Evolutionary conservation across 2,797 vertebrate genomes (phyloP).

Genomic region (Falco berigora): DNA sequence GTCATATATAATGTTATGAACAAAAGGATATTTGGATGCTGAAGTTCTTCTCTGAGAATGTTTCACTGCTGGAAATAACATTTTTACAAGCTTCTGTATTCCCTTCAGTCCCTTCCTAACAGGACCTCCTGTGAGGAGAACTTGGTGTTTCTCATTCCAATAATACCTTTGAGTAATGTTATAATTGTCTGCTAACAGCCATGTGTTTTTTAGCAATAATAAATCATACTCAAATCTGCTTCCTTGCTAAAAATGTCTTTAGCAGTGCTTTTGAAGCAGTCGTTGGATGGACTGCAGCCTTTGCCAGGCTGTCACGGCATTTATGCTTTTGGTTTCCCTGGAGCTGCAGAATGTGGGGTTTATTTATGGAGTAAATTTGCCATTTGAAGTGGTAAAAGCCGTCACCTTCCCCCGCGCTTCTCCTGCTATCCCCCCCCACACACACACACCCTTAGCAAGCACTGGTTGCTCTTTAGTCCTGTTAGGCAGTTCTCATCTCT

Average conservation of each 20-base stretch:
- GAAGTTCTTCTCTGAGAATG: not conserved
- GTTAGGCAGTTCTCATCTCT: not conserved
- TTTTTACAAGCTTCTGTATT: slow-evolving; percentile 62
- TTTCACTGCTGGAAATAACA: slow-evolving; percentile 55
- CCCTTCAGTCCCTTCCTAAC: slow-evolving; percentile 28
- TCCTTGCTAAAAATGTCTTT: slow-evolving; percentile 1
- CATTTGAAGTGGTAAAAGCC: not conserved
- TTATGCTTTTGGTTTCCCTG: not conserved
- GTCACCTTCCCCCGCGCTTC: rapidly evolving
- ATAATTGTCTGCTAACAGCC: slow-evolving; percentile 26
- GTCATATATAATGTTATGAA: not conserved
- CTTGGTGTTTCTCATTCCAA: slow-evolving; percentile 27
- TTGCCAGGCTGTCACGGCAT: not conserved
- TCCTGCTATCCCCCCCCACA: not conserved
- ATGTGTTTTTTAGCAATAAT: slow-evolving; percentile 33
- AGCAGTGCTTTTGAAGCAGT: not conserved
- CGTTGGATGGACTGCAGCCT: not conserved
- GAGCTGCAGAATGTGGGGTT: not conserved
- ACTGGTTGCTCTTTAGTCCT: not conserved
- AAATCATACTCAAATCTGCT: not conserved
- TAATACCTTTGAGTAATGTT: slow-evolving; percentile 31
- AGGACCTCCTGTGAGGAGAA: slow-evolving; percentile 45
- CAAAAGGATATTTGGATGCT: slow-evolving; percentile 10
- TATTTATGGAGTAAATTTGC: not conserved
- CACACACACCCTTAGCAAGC: not conserved